phyloP scores from a whole-genome alignment of 1,140 invertebrate genomes.

The fruit fly (Drosophila melanogaster) region Release_6_plus_ISO1_MT NT_037436.4:13900501-13901000 shows the following conservation, averaged over 20 bases:
- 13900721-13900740: conserved; percentile 11
- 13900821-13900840: conserved; percentile 14
- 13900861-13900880: conserved; percentile 72
- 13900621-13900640: conserved; percentile 41
- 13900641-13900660: conserved; percentile 61
- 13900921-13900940: conserved; percentile 29
- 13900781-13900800: conserved; percentile 31
- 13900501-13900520: conserved; percentile 73
- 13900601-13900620: conserved; percentile 16
- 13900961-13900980: conserved; percentile 39
- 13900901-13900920: conserved; percentile 9
- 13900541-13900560: conserved; percentile 45
- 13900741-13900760: conserved; percentile 27
- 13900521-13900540: conserved; percentile 76
- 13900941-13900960: conserved; percentile 54
- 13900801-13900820: conserved; percentile 1
- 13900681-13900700: conserved; percentile 14
- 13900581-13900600: conserved; percentile 69
- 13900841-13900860: conserved; percentile 58
- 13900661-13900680: conserved; percentile 45
- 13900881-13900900: conserved; percentile 52
- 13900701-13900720: conserved; percentile 50
- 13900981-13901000: conserved; percentile 36
- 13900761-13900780: conserved; percentile 2
- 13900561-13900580: conserved; percentile 51